Base-by-base conservation (phyloP, 2,888 invertebrate genomes). In the Iselma pallidipennis region DNA sequence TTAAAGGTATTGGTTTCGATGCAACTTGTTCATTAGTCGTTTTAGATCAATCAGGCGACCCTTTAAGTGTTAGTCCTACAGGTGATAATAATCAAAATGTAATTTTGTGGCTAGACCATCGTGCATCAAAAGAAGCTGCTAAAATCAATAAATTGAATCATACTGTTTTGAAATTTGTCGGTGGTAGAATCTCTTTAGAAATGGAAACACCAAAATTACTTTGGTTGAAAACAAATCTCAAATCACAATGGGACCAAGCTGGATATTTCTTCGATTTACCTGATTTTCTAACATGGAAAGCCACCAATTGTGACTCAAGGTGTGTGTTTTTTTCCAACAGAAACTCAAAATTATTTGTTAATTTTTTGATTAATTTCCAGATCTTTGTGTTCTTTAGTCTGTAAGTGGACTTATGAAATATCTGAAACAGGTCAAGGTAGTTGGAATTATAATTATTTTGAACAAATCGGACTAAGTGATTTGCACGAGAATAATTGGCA, bases 171-270 rank as follows among this genome's bases (percentile, higher is more conserved):
- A 87, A 90, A 72, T 94, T 90, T 82, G 94, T 95, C 2, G 98
- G 98, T 1, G 96, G 96, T 0, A 91, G 89, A 82, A 91, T 98
- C 5, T 97, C 96, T 0, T 84, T 95, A n/a, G 98, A 98, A 85
- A 98, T 98, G 96, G 89, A 98, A 85, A 90, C 92, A 61, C 96
- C 98, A 0, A 98, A 98, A 83, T 80, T 98, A 16, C 80, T 96
- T 26, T 98, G 98, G 98, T 78, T 98, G 1, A 97, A 97, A 80
- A 88, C 85, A 71, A 85, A 91, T 82, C 75, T 72, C 4, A 80
- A 85, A 0, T 77, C 83, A 3, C 87, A 87, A 70, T 96, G 94
- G 92, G 71, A 83, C 0, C 86, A 88, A 59, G 88, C 88, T 52
- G 89, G 88, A 54, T 85, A 89, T 62, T 91, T 94, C 72, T 95